Evolutionary conservation across 2,113 vertebrate genomes (phyloP), one percentile per base, ranked within the genome.

Genomic region (Dendropsophus ebraccatus): DNA sequence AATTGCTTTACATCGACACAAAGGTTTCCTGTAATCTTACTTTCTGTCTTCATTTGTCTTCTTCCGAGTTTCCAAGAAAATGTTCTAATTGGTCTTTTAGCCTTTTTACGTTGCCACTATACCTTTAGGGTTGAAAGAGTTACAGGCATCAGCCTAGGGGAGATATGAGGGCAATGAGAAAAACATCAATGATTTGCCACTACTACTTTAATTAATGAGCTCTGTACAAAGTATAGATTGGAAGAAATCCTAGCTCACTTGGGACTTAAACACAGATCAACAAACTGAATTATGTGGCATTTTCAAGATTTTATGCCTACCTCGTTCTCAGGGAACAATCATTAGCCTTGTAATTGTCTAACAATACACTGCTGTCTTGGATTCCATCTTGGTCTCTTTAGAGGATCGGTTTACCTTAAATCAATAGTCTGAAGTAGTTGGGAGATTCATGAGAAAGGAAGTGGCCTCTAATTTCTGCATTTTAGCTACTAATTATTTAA

Each of bases 1-100:
- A 97, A 98, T 99, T 99, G 97, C 97, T 97, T 97, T 98, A 97
- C 97, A 97, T 96, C 96, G 95, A 95, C 97, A 98, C 97, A 97
- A 98, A 97, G 96, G 96, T 97, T 97, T 96, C 95, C 96, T 97
- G 96, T 98, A 97, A 97, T 97, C 95, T 94, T 95, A 94, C 96
- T 95, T 96, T 97, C 95, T 96, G 93, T 96, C 95, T 97, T 96
- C 95, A 96, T 99, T 98, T 97, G 97, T 97, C 97, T 99, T 97
- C 95, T 96, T 96, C 96, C 96, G 95, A 96, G 96, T 94, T 95
- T 96, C 93, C 93, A 94, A 95, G 94, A 97, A 96, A 98, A 97
- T 94, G 94, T 96, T 95, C 97, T 99, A 98, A 99, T 99, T 99
- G 97, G 97, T 97, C 96, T 97, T 98, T 95, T 96, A 96, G 95